Percentiles rank a stretch among this genome's conserved stretches.
Conservation (phyloP, 2,797 vertebrate species). For the Falco rusticolus region DNA sequence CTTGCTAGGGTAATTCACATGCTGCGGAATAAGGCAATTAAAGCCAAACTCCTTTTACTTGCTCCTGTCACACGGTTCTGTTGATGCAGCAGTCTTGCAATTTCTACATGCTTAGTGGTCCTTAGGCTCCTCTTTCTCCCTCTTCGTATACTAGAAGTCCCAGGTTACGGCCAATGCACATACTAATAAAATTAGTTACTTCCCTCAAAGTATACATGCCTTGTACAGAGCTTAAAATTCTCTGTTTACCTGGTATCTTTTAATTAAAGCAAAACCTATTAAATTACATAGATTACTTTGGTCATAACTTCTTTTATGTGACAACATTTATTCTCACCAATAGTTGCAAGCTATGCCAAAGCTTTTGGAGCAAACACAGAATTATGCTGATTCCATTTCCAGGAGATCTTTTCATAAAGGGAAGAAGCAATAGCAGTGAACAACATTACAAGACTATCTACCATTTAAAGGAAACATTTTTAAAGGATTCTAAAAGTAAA, state of each 20-base stretch:
- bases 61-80: not conserved
- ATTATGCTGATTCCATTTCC: not conserved
- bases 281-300: not conserved
- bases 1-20: not conserved
- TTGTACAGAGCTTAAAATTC: not conserved
- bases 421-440: not conserved
- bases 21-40: not conserved
- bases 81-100: not conserved
- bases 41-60: not conserved
- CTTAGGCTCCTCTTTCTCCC: not conserved
- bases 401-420: slow-evolving; percentile 1
- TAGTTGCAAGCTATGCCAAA: not conserved
- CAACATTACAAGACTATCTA: not conserved
- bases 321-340: not conserved
- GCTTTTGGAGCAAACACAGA: not conserved
- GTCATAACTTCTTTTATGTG: not conserved
- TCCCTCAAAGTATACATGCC: not conserved
- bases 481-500: slow-evolving; percentile 30
- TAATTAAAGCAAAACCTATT: not conserved
- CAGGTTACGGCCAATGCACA: not conserved
- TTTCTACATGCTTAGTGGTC: not conserved
- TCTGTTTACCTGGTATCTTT: not conserved
- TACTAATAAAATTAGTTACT: not conserved
- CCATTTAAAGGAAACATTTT: slow-evolving; percentile 12
- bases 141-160: not conserved